These are phyloP conservation scores for Clunio marinus DNA, from an alignment of 2,888 invertebrate species.

Conservation along the genomic window DNA sequence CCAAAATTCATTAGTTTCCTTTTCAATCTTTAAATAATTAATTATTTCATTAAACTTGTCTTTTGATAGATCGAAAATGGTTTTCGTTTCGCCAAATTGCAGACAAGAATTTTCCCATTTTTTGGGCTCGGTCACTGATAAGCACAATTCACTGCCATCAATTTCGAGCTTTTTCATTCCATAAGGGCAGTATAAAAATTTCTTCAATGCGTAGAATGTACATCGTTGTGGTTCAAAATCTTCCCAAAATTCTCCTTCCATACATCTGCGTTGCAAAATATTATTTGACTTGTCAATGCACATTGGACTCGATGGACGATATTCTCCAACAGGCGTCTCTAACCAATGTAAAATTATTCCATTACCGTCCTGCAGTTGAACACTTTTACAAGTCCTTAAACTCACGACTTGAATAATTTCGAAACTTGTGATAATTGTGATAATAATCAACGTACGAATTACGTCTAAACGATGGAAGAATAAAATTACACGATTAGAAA, in stretches of 20 bases:
- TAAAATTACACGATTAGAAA: too few species aligned
- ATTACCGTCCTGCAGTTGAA: neutral
- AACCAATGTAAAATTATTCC: constrained; percentile 20
- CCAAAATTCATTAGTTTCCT: constrained; percentile 50
- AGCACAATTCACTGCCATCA: constrained; percentile 44
- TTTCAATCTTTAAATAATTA: constrained; percentile 43
- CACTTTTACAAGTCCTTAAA: neutral
- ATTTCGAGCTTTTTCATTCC: constrained; percentile 40
- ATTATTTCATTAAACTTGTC: constrained; percentile 44
- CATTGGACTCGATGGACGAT: constrained; percentile 45
- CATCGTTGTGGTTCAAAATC: constrained; percentile 43
- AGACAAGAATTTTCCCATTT: constrained; percentile 43
- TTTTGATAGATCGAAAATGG: constrained; percentile 42
- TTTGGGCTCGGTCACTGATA: constrained; percentile 45
- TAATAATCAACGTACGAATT: too few species aligned
- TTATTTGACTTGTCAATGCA: constrained; percentile 45
- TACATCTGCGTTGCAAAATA: constrained; percentile 44
- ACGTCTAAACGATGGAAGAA: too few species aligned
- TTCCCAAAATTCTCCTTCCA: constrained; percentile 44
- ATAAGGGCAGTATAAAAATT: constrained; percentile 42
- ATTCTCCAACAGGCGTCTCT: constrained; percentile 29
- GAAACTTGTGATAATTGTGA: neutral
- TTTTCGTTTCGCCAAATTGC: constrained; percentile 44
- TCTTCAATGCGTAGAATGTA: constrained; percentile 39
- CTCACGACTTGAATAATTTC: neutral